Percentiles rank a stretch among this genome's conserved stretches.
Evolutionary conservation across 2,113 vertebrate genomes (phyloP).

Genomic region (Catharus minimus): DNA sequence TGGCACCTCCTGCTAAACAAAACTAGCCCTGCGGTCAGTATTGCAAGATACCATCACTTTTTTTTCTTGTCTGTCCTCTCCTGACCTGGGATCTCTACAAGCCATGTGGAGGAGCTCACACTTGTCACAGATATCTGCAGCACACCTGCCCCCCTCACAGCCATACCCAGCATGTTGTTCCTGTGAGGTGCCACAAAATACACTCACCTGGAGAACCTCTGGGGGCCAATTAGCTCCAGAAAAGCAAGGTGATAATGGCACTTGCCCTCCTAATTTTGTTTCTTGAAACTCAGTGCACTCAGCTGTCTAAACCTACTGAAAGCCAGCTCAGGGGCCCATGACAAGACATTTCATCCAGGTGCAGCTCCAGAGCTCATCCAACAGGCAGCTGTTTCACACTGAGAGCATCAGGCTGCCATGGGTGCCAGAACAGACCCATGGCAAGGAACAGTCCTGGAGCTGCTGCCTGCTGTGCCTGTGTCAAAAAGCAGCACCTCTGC

Average conservation of each 20-base stretch:
- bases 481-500: neutral
- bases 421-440: neutral
- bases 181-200: neutral
- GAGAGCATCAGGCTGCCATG: neutral
- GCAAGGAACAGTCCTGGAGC: neutral
- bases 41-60: neutral
- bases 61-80: neutral
- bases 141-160: neutral
- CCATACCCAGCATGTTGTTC: neutral
- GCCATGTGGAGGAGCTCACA: neutral
- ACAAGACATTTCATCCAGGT: neutral
- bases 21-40: neutral
- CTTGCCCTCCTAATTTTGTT: neutral
- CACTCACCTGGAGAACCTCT: neutral
- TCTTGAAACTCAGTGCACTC: neutral
- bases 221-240: neutral
- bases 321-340: neutral
- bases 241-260: accelerated
- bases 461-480: accelerated
- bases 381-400: neutral
- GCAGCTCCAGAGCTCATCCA: neutral
- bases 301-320: neutral
- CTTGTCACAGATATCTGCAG: neutral
- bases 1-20: neutral
- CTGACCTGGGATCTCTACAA: neutral